A percentile compares a stretch with the other conserved stretches of the same genome.
Evolutionary conservation across 1,140 invertebrate species (phyloP).

Genomic region (Achatina immaculata): DNA sequence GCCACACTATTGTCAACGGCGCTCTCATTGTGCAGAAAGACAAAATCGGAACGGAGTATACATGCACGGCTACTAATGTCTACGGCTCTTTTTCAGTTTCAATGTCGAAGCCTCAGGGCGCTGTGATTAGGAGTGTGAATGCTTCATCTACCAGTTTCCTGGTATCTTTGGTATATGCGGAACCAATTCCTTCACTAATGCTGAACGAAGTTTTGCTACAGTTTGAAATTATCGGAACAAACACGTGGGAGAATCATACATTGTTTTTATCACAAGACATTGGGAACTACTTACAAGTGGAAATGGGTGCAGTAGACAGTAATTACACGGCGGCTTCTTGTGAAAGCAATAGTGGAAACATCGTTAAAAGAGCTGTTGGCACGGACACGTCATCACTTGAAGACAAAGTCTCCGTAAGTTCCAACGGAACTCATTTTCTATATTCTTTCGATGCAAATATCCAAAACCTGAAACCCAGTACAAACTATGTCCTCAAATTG

Average conservation of each 20-base stretch:
- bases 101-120: background rate
- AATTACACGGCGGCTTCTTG: background rate
- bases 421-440: background rate
- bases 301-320: background rate
- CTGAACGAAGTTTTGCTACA: background rate
- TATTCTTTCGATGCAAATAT: background rate
- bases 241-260: background rate
- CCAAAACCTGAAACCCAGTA: background rate
- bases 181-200: background rate
- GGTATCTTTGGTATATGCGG: background rate
- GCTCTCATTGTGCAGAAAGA: background rate
- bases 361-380: too few relatives aligned
- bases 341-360: background rate
- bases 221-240: background rate
- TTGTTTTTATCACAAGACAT: background rate
- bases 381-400: background rate
- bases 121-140: background rate
- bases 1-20: slow-evolving; percentile 6
- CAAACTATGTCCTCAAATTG: background rate
- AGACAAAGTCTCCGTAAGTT: background rate
- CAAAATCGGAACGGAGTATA: background rate
- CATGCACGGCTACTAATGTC: background rate
- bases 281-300: background rate
- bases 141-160: background rate
- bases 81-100: background rate